Conservation (phyloP, 2,888 invertebrate species). For the Hypselothyrea guttata region DNA sequence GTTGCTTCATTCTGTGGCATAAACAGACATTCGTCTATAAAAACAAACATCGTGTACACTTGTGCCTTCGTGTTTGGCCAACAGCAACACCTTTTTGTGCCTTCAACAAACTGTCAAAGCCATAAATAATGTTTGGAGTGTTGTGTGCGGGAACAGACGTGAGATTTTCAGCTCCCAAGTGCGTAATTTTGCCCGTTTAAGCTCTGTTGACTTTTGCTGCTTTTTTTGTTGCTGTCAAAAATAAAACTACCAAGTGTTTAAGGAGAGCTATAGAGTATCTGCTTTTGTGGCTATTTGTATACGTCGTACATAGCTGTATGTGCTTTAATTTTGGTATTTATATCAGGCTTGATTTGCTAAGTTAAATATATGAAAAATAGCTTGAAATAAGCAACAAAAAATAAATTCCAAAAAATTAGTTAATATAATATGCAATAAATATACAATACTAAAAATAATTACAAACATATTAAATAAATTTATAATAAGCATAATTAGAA, state of each 20-base stretch:
- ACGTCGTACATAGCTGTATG: no score
- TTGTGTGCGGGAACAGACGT: slow-evolving; percentile 2
- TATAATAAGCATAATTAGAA: no score
- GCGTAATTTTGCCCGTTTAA: slow-evolving; percentile 50
- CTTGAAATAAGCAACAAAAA: no score
- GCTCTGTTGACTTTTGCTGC: slow-evolving; percentile 24
- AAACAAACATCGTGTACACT: slow-evolving; percentile 6
- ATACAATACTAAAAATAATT: no score
- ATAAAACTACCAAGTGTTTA: background rate
- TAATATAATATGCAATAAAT: no score
- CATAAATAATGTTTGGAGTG: slow-evolving; percentile 56
- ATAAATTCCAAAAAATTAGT: no score
- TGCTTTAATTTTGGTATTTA: no score
- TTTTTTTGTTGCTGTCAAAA: slow-evolving; percentile 7
- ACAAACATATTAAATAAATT: no score
- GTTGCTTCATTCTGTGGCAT: slow-evolving; percentile 21
- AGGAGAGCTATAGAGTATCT: background rate
- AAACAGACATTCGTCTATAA: no score
- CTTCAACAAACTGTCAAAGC: slow-evolving; percentile 55
- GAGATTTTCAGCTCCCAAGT: slow-evolving; percentile 25
- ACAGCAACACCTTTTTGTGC: slow-evolving; percentile 24
- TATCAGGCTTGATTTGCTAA: no score
- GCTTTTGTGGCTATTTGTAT: no score
- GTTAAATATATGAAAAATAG: no score
- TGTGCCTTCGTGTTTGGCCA: slow-evolving; percentile 20